These are phyloP conservation scores for Calycopis cecrops DNA, from an alignment of 1,140 invertebrate species.

Conservation along the genomic window DNA sequence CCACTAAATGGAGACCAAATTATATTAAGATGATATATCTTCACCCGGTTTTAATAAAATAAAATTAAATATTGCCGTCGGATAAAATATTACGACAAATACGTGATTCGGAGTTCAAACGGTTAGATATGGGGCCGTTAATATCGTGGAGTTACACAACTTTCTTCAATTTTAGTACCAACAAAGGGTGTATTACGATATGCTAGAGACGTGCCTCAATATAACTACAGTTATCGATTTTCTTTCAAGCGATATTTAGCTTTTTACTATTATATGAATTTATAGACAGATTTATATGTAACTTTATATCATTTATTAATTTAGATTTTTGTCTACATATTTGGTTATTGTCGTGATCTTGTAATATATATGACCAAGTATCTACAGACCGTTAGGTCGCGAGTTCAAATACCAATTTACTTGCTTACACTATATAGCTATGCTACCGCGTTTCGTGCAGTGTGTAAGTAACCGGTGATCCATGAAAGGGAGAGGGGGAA, in stretches of 20 bases:
- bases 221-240: constrained; percentile 1
- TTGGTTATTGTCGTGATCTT: no score
- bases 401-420: no score
- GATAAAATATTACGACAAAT: constrained; percentile 35
- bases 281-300: no score
- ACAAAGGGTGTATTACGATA: constrained; percentile 23
- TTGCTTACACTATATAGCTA: no score
- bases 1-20: background rate
- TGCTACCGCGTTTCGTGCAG: no score
- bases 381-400: no score
- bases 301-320: no score
- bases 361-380: no score
- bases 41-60: constrained; percentile 1
- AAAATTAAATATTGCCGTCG: background rate
- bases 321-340: no score
- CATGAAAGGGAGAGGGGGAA: no score
- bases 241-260: background rate
- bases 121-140: constrained; percentile 4
- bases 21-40: constrained; percentile 3
- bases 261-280: no score
- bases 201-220: background rate
- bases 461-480: no score
- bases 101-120: constrained; percentile 26
- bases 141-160: constrained; percentile 25
- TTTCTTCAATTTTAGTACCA: constrained; percentile 35